phyloP scores from a whole-genome alignment of 1,140 invertebrate species.

The Cyphomyrmex costatus region DNA sequence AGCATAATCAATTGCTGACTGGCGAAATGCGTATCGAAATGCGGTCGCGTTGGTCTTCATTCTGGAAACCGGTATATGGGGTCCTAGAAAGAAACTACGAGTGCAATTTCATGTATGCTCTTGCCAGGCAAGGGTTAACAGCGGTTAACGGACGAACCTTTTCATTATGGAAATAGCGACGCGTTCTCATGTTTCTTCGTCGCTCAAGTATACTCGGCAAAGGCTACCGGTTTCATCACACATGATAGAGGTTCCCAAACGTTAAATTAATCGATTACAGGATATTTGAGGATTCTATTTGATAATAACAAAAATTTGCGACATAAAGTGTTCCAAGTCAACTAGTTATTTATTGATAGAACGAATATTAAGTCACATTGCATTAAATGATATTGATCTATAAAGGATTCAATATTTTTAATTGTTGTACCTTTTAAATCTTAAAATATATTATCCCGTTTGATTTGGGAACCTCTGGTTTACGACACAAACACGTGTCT shows the following conservation, averaged over 20 bases:
- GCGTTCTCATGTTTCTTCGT: constrained; percentile 51
- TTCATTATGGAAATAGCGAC: constrained; percentile 56
- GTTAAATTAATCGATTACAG: not conserved
- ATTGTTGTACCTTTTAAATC: not conserved
- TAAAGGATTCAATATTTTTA: not conserved
- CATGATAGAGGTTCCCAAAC: constrained; percentile 34
- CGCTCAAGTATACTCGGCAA: constrained; percentile 18
- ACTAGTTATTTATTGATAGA: not conserved
- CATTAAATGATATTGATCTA: not conserved
- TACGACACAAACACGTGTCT: not conserved
- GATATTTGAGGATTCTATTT: not conserved
- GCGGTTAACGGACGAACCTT: constrained; percentile 47
- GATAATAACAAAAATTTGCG: not conserved
- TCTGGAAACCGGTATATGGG: constrained; percentile 37
- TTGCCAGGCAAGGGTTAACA: constrained; percentile 48
- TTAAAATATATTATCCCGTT: not conserved
- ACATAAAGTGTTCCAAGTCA: not conserved
- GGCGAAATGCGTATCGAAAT: constrained; percentile 50
- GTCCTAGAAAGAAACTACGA: constrained; percentile 43
- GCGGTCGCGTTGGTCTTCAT: constrained; percentile 17
- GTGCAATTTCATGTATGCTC: constrained; percentile 43
- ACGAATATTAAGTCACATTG: not conserved
- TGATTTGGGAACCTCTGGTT: constrained; percentile 23
- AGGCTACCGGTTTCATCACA: constrained; percentile 30
- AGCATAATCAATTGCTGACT: constrained; percentile 23